Evolutionary conservation across 1,140 invertebrate species (phyloP).

Genomic region (Ericerus pela): DNA sequence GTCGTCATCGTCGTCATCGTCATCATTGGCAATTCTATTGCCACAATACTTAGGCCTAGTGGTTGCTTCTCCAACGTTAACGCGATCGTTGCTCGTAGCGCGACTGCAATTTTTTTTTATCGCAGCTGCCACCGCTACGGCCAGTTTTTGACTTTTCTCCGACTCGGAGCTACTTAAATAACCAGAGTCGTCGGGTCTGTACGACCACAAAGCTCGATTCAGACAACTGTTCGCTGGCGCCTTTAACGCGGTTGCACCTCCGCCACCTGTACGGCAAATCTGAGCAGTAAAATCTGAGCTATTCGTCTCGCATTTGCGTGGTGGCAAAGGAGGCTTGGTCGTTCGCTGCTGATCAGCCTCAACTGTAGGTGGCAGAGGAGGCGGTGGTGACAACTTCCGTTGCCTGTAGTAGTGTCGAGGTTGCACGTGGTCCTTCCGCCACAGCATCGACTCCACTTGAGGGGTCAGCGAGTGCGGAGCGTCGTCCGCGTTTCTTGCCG

Average conservation of each 20-base stretch:
- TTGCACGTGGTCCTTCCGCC: slow-evolving; percentile 36
- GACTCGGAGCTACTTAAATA: slow-evolving; percentile 18
- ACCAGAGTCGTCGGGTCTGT: slow-evolving; percentile 21
- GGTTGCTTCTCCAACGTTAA: slow-evolving; percentile 9
- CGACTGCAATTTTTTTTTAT: too few relatives aligned
- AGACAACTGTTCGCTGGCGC: background rate
- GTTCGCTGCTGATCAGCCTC: slow-evolving; percentile 3
- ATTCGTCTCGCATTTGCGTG: slow-evolving; percentile 24
- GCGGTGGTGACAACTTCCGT: slow-evolving; percentile 19
- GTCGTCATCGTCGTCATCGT: background rate
- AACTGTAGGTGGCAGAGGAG: slow-evolving; percentile 22
- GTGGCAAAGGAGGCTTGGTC: slow-evolving; percentile 31
- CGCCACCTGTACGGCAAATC: background rate
- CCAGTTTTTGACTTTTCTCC: slow-evolving; percentile 16
- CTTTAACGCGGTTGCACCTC: background rate
- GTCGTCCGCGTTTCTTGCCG: slow-evolving; percentile 31
- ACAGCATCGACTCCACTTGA: slow-evolving; percentile 30
- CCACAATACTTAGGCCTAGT: background rate
- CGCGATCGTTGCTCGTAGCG: too few relatives aligned
- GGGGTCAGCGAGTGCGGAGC: slow-evolving; percentile 25
- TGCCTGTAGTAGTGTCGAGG: slow-evolving; percentile 17
- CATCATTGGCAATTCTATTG: slow-evolving; percentile 2
- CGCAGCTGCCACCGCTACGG: too few relatives aligned
- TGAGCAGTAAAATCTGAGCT: slow-evolving; percentile 32
- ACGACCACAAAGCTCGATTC: slow-evolving; percentile 15